Evolutionary conservation across 2,797 vertebrate species (phyloP).

Genomic region (Leptoclinus maculatus): DNA sequence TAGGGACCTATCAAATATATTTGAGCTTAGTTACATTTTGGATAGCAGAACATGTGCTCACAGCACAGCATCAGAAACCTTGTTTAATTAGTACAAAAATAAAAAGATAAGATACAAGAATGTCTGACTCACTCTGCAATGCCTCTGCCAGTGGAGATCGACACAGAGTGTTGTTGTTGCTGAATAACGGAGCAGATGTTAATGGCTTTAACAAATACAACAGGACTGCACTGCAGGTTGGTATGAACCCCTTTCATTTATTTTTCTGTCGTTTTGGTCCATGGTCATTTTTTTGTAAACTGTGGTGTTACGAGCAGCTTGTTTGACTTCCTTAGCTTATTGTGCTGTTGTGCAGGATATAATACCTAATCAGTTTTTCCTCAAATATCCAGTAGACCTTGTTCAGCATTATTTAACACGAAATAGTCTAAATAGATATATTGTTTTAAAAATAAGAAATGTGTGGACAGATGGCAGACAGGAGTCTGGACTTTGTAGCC

Average conservation of each 20-base stretch:
- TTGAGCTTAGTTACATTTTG: neutral
- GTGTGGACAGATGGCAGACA: neutral
- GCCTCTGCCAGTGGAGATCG: slow-evolving; percentile 91
- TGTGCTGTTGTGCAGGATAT: neutral
- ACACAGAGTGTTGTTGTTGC: slow-evolving; percentile 82
- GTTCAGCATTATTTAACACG: neutral
- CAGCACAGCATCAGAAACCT: neutral
- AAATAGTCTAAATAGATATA: neutral
- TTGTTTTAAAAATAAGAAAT: neutral
- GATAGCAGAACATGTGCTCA: neutral
- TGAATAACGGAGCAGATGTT: slow-evolving; percentile 89
- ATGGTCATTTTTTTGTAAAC: neutral
- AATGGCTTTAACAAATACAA: slow-evolving; percentile 89
- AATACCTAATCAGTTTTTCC: neutral
- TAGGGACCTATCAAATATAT: neutral
- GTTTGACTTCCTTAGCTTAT: slow-evolving; percentile 28
- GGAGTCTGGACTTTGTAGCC: neutral
- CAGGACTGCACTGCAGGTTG: slow-evolving; percentile 95
- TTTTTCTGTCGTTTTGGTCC: neutral
- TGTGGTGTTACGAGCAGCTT: neutral
- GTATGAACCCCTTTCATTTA: slow-evolving; percentile 68
- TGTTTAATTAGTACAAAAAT: neutral
- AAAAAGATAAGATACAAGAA: slow-evolving; percentile 75
- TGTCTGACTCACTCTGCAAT: slow-evolving; percentile 89
- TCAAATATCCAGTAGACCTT: neutral